These are phyloP conservation scores for Hoplodrina ambigua DNA, from an alignment of 2,888 invertebrate genomes.

Conservation along the genomic window DNA sequence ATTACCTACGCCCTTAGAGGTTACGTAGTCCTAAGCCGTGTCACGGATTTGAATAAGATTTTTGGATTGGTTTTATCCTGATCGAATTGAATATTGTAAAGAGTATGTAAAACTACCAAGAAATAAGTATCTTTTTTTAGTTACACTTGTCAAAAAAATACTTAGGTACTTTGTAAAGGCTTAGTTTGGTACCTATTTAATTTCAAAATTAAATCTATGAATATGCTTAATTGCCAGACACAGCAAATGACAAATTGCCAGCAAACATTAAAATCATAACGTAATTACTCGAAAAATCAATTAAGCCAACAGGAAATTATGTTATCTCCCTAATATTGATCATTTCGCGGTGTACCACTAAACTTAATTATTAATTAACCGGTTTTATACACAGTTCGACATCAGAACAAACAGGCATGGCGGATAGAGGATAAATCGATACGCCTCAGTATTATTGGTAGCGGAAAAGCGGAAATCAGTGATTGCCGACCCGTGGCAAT, in stretches of 20 bases:
- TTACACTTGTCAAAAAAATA: too few species aligned
- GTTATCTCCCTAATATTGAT: constrained; percentile 47
- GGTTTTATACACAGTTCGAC: constrained; percentile 55
- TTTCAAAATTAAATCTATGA: not conserved
- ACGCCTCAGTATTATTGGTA: constrained; percentile 76
- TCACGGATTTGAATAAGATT: constrained; percentile 25
- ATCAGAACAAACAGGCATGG: constrained; percentile 67
- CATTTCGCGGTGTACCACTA: constrained; percentile 30
- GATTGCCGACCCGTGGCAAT: constrained; percentile 82
- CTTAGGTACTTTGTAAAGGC: not conserved
- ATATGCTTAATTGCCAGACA: not conserved
- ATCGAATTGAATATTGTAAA: not conserved
- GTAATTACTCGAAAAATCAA: constrained; percentile 49
- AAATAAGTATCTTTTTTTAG: too few species aligned
- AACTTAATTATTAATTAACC: constrained; percentile 60
- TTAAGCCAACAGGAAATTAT: constrained; percentile 53
- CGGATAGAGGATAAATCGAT: constrained; percentile 66
- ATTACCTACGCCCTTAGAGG: constrained; percentile 11
- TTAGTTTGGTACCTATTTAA: too few species aligned
- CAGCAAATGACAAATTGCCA: constrained; percentile 21
- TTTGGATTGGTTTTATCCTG: constrained; percentile 1
- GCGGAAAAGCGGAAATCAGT: constrained; percentile 82
- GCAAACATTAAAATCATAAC: constrained; percentile 16
- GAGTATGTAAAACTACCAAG: too few species aligned
- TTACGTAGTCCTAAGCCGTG: constrained; percentile 3